phyloP scores from a whole-genome alignment of 1,140 invertebrate species.

The Bombus balteatus region DNA sequence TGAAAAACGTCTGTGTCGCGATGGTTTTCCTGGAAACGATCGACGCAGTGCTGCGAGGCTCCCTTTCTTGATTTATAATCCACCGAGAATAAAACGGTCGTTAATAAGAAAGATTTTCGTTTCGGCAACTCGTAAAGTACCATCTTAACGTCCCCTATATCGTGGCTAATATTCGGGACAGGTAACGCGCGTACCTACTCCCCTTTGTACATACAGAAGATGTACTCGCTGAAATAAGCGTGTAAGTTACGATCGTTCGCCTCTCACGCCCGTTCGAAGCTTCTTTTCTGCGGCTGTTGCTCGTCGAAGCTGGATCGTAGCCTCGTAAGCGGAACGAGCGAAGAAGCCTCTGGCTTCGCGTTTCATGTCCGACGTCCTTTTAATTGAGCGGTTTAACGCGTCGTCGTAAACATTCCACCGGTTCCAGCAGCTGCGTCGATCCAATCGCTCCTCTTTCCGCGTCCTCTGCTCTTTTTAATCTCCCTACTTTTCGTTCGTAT shows the following conservation, averaged over 20 bases:
- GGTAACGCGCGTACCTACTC: slow-evolving; percentile 37
- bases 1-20: slow-evolving; percentile 9
- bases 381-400: slow-evolving; percentile 67
- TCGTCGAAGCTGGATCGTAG: not conserved
- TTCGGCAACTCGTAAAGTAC: slow-evolving; percentile 58
- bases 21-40: slow-evolving; percentile 48
- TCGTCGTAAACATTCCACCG: slow-evolving; percentile 60
- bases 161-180: slow-evolving; percentile 51
- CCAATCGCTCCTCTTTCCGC: not conserved
- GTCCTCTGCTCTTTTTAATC: not conserved
- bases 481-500: not conserved
- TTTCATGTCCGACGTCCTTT: slow-evolving; percentile 50
- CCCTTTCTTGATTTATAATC: slow-evolving; percentile 38
- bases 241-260: slow-evolving; percentile 54
- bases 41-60: not conserved
- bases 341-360: slow-evolving; percentile 19
- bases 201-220: slow-evolving; percentile 32
- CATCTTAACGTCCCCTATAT: slow-evolving; percentile 60
- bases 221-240: slow-evolving; percentile 60
- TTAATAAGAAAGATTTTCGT: slow-evolving; percentile 58
- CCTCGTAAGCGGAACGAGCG: not conserved
- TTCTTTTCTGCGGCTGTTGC: not conserved
- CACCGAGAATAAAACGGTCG: slow-evolving; percentile 48
- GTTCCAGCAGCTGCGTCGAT: slow-evolving; percentile 49
- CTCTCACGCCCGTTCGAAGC: not conserved